Percentiles rank a stretch among this genome's conserved stretches.
phyloP scores from a whole-genome alignment of 1,140 invertebrate genomes.

The Macrocentrus cingulum region DNA sequence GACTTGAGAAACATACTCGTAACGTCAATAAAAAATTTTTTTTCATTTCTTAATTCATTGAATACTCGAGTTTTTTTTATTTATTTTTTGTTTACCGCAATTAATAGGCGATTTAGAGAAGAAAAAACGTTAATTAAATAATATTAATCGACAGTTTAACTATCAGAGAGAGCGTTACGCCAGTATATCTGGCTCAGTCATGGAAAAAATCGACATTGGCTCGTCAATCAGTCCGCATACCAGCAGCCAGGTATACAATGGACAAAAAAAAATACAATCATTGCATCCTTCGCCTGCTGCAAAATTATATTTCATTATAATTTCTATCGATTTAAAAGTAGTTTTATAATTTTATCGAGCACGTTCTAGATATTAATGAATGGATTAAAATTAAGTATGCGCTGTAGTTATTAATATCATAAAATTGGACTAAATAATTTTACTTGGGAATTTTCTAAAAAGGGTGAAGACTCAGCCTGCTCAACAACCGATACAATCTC shows the following conservation, averaged over 20 bases:
- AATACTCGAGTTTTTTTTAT: too few species aligned
- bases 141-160: conserved; percentile 61
- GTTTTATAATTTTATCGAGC: conserved; percentile 1
- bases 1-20: too few species aligned
- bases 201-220: conserved; percentile 78
- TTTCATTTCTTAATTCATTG: too few species aligned
- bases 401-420: too few species aligned
- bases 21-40: too few species aligned
- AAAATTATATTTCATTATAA: too few species aligned
- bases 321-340: too few species aligned
- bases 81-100: too few species aligned
- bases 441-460: conserved; percentile 41
- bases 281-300: neutral
- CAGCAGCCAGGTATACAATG: conserved; percentile 67
- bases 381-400: too few species aligned
- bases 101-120: too few species aligned
- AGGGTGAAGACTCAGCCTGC: conserved; percentile 74
- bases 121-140: conserved; percentile 3
- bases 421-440: too few species aligned
- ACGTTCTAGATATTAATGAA: too few species aligned
- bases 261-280: conserved; percentile 26
- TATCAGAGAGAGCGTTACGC: conserved; percentile 79
- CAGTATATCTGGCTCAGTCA: conserved; percentile 77
- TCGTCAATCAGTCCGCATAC: conserved; percentile 72
- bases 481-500: conserved; percentile 78